phyloP scores from a whole-genome alignment of 2,113 vertebrate genomes.

The Platycercus adscitus region DNA sequence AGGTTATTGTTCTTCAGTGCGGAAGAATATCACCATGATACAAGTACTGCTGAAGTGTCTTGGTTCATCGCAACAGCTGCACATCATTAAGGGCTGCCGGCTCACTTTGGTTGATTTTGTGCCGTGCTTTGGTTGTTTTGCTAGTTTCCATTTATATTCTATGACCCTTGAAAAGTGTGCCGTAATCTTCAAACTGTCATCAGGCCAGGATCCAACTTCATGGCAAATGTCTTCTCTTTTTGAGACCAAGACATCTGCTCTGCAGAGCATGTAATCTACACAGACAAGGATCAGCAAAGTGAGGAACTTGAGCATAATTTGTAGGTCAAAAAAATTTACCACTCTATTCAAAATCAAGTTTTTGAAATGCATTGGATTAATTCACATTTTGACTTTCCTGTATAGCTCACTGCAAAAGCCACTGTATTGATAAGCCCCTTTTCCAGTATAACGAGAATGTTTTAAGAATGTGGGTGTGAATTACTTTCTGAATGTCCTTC shows the following conservation, averaged over 20 bases:
- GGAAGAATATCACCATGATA: neutral
- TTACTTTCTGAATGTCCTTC: neutral
- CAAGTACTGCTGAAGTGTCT: neutral
- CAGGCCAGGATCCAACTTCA: neutral
- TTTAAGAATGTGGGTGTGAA: neutral
- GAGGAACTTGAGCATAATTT: neutral
- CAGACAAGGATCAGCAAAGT: neutral
- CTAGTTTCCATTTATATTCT: neutral
- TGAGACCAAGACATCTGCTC: neutral
- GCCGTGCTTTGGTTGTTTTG: neutral
- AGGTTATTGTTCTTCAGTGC: neutral
- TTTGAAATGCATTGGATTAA: neutral
- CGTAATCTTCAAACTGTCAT: neutral
- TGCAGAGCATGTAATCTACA: neutral
- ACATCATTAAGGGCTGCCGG: neutral
- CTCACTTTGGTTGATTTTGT: neutral
- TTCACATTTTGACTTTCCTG: neutral
- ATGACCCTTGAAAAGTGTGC: neutral
- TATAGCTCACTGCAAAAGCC: neutral
- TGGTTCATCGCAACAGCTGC: neutral
- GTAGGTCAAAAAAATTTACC: neutral
- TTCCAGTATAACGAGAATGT: neutral
- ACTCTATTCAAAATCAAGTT: neutral
- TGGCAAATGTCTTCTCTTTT: neutral
- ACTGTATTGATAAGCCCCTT: neutral